Base-by-base conservation (phyloP, 2,113 vertebrate species). In the Cebidichthys violaceus region DNA sequence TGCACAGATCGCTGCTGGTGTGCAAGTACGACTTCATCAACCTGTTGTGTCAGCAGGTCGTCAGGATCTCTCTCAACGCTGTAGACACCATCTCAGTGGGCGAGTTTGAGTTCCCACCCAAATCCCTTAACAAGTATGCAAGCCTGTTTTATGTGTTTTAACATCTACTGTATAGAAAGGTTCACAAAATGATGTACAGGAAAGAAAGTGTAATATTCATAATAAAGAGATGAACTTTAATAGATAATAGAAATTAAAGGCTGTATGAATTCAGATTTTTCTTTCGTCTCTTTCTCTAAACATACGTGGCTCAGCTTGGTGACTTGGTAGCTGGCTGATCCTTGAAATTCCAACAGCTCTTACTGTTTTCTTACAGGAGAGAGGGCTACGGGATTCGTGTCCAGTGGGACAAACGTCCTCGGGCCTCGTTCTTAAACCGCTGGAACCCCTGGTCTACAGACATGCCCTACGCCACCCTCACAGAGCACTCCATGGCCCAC, bases 1-100 rank as follows among this genome's bases (percentile, higher is more conserved):
- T 92, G 14, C 66, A 3, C 90, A 95, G 96, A 94, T 97, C 98
- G 22, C 93, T 99, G 69, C 94, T 99, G 88, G 94, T 99, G 90
- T 99, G 98, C 92, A 99, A 99, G 75, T 99, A 99, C 65, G 98
- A 99, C 94, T 99, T 99, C 94, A 96, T 99, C 93, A 97, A 95
- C 90, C 95, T 99, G 62, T 93, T 96, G 95, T 99, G 98, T 94
- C 96, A 97, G 94, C 98, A 98, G 9, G 97, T 99, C 22, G 91
- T 97, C 2, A 93, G 97, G 85, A 92, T 99, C 7, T 93, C 96
- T 4, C 94, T 99, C 18, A 96, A 94, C 0, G 96, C 97, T 0
- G 96, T 99, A 1, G 98, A 99, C 82, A 99, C 98, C 76, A 95
- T 99, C 93, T 98, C 98, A 0, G 77, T 95, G 2, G 98, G 98